Evolutionary conservation across 2,888 invertebrate genomes (phyloP), one percentile per base, ranked within the genome.

Genomic region (Torymus texanus): DNA sequence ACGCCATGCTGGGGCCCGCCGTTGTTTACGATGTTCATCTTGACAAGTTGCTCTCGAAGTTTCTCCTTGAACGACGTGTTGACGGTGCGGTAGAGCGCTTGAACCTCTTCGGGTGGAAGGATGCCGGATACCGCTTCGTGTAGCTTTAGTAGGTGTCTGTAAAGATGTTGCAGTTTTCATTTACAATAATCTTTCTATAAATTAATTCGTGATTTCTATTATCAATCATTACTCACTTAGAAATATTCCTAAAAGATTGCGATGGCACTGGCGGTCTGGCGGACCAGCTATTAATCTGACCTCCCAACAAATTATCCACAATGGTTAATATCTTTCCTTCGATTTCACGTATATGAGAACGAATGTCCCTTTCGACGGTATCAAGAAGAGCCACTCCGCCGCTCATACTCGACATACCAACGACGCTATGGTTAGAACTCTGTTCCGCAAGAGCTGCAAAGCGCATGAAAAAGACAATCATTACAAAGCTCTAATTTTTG

Each of bases 1-100:
- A 97, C 94, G 61, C 97, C 98, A 89, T 98, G 98, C 88, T 98
- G 97, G 1, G 98, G 98, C 67, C 98, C 97, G n/a, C 98, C 98
- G 91, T 98, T 97, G 85, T 97, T 98, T 77, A 95, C 94, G 84
- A 98, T 96, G 88, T 97, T 97, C 92, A 97, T 94, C 90, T 94
- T 95, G 2, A 93, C 88, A 84, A 98, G 91, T 88, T 97, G 96
- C 86, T 96, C 95, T 90, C 96, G 92, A 84, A 98, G 91, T 88
- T 96, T 95, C 84, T 94, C 94, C 91, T 97, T 97, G 88, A 98
- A 97, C 86, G 95, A 95, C 88, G 93, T 93, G 91, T 97, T 96
- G 72, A 97, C 94, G 86, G 94, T 93, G 85, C 94, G 92, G 85
- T 96, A 96, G 84, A 97, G 93, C 66, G 92, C 91, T 87, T 95